Evolutionary conservation across 64 coral and sea anemone species (phyloP), one percentile per base, ranked within the genome.

Genomic region (Stylophora pistillata): DNA sequence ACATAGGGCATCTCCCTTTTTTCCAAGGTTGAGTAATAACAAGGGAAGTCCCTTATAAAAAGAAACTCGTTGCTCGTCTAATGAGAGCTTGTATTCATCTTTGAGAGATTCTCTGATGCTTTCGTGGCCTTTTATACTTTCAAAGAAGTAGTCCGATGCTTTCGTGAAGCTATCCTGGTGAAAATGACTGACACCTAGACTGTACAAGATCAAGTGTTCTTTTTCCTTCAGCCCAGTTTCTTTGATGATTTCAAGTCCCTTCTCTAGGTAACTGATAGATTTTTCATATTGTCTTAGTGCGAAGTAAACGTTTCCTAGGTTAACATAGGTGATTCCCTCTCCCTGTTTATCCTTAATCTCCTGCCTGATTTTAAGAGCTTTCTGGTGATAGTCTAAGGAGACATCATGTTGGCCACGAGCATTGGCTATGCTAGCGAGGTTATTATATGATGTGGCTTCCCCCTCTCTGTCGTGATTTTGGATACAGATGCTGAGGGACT

Each of bases 71-170:
- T 56, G 75, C 1, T 78, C 52, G 15, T 78, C 75, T 15, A 78
- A 26, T 12, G 53, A 15, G 16, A 78, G 9, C 34, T 78, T 78
- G 13, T 4, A 26, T 78, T 78, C 53, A 26, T 78, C 53, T 13
- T 78, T 29, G 4, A 56, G 52, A 53, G 2, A 23, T 10, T 26
- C 47, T 14, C 75, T 27, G 12, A 28, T 25, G 23, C 28, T 26
- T 16, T 78, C 75, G 75, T 78, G 75, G 21, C 23, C 23, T 56
- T 78, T 26, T 14, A 78, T 78, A 52, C 75, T 56, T 52, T 78
- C 23, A 13, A 2, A 9, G 23, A 23, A 78, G 10, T 13, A 47
- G 30, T 76, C 74, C 0, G 20, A n/a, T 23, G 75, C 34, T 78
- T 55, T 78, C 5, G 74, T 54, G 41, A 76, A 28, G 64, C 64